Base-by-base conservation (phyloP, 2,888 invertebrate genomes). In the Xylocampa areola region DNA sequence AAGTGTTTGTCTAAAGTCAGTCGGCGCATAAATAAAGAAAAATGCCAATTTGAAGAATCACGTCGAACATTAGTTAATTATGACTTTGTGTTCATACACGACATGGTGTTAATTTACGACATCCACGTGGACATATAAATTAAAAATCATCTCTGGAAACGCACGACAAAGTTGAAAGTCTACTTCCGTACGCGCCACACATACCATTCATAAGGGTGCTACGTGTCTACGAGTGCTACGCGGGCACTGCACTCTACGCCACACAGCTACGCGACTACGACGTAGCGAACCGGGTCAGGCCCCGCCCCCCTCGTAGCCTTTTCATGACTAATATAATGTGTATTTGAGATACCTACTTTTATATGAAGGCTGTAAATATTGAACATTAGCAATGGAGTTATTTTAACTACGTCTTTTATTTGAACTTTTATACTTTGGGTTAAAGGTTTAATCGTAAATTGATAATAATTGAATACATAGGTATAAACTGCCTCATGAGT, bases 181-280 rank as follows among this genome's bases (percentile, higher is more conserved):
- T 67, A 55, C 57, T 68, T 67, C 58, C 59, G 59, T 49, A 53
- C 58, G 58, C 62, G 57, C 36, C 55, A 48, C 59, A 66, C 64
- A 61, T 74, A 72, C 64, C 77, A 77, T 79, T 79, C 74, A 73
- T 66, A 17, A 68, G 61, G 59, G 60, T 49, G 67, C 76, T 77
- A 81, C 81, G 79, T 68, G 74, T 70, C 79, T 80, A 79, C 81
- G 78, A 51, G 59, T 50, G 81, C 89, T 84, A 81, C 83, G 88
- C 86, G 86, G 87, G 77, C 91, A 88, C 79, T 90, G 91, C 90
- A 87, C 92, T 87, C 89, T 88, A 25, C 25, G 25, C 25, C n/a
- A 88, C 89, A 58, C 50, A 49, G 62, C 52, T 52, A 51, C 40
- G 11, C 47, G 62, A 37, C 88, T 88, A 87, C 87, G 75, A 50